Evolutionary conservation across 1,140 invertebrate species (phyloP), one percentile per base, ranked within the genome.

Genomic region (Dreissena rostriformis): DNA sequence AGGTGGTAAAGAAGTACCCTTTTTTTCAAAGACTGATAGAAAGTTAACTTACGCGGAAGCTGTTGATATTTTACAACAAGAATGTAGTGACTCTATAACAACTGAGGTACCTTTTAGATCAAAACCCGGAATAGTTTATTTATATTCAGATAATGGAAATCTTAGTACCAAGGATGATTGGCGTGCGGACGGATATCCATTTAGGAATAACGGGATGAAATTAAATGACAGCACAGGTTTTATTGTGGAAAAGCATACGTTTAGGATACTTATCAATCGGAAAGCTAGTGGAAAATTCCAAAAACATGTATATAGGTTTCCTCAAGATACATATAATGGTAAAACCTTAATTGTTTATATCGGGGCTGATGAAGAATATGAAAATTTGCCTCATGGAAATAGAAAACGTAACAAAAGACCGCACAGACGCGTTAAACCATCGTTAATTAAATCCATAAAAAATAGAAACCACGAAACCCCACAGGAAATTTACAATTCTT

Each of bases 161-260:
- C 19, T 24, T 6, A 55, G 55, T 55, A 70, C 6, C 22, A 70
- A 51, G 53, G 65, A 79, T 6, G 66, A 70, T 26, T 79, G 77
- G 77, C 28, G 24, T 11, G 77, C 77, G 52, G 77, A 79, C 55
- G 77, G 66, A 8, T 79, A 68, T 29, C 67, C 77, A 28, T 79
- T 63, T 49, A 24, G 74, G n/a, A 61, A 76, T 76, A 4, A 52
- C 7, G 75, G 57, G 51, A 77, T 51, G 26, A 53, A 57, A 24
- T 7, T 14, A 77, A 65, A 24, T 57, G 24, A 77, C n/a, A 77
- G 10, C 57, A 63, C 63, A n/a, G 55, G 75, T 61, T 29, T 14
- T 22, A 49, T 26, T 17, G 51, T 77, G 4, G 75, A 77, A 52
- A 22, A 57, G 7, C 57, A n/a, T 24, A 61, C 17, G 49, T 77